Conservation (phyloP, 2,888 invertebrate genomes). For the Microdon myrmicae region DNA sequence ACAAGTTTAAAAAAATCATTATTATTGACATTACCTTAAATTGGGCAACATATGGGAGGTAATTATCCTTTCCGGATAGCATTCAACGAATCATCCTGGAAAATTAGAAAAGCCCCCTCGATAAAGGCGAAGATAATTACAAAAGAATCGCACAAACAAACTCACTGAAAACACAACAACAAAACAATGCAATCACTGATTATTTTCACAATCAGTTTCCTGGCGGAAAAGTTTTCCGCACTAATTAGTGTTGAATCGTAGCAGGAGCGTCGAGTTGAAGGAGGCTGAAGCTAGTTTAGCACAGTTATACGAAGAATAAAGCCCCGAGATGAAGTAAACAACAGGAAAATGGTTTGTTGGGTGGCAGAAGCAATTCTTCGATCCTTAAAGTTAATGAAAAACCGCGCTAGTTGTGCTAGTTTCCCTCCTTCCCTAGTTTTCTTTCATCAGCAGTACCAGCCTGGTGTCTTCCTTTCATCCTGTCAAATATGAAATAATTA, state of each 20-base stretch:
- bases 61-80: constrained; percentile 23
- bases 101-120: constrained; percentile 13
- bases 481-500: constrained; percentile 42
- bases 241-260: constrained; percentile 33
- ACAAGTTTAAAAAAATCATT: constrained; percentile 42
- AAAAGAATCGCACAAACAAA: constrained; percentile 8
- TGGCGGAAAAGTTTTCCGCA: constrained; percentile 37
- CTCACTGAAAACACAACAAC: neutral
- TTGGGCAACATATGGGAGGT: constrained; percentile 36
- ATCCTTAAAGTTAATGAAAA: constrained; percentile 24
- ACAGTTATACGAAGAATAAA: constrained; percentile 2
- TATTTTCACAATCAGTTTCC: constrained; percentile 47
- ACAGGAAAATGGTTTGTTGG: no score
- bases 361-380: no score
- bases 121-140: constrained; percentile 34
- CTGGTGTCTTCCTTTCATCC: no score
- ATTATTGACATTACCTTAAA: constrained; percentile 24
- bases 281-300: no score
- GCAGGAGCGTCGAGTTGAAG: no score
- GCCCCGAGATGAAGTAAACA: constrained; percentile 9
- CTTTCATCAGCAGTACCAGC: constrained; percentile 12
- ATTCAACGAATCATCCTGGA: constrained; percentile 26
- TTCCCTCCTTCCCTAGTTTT: neutral
- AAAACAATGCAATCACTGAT: constrained; percentile 36
- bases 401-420: constrained; percentile 22